Conservation (phyloP, 2,113 vertebrate genomes). For the Alethe diademata region DNA sequence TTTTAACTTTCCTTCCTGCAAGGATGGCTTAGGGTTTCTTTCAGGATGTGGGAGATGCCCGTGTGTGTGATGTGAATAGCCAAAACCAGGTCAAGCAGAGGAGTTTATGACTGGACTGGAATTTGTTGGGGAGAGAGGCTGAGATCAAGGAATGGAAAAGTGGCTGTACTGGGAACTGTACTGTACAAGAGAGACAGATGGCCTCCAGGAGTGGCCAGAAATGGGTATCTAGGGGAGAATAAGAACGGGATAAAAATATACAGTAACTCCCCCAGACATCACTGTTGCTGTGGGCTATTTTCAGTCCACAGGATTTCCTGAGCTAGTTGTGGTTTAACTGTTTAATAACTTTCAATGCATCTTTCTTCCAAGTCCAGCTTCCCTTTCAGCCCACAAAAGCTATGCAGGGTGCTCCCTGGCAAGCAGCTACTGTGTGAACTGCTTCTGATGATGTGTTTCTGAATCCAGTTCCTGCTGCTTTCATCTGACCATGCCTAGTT, state of each 20-base stretch:
- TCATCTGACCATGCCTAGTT: not conserved
- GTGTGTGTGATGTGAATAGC: not conserved
- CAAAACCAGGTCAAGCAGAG: not conserved
- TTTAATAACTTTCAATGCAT: not conserved
- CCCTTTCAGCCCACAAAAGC: not conserved
- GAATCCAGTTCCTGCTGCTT: not conserved
- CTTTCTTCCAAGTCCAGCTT: not conserved
- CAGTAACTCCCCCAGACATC: not conserved
- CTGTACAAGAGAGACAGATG: not conserved
- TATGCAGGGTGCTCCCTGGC: not conserved
- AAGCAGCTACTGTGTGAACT: not conserved
- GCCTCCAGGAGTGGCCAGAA: not conserved
- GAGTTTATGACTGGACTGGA: not conserved
- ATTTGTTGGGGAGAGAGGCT: not conserved
- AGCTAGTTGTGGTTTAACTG: constrained; percentile 22
- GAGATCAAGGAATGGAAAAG: not conserved
- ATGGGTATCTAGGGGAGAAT: not conserved
- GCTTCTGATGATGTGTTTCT: not conserved
- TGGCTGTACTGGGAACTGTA: not conserved
- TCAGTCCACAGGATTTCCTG: constrained; percentile 32
- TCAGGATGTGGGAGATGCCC: not conserved
- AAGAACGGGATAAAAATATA: not conserved
- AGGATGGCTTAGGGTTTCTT: not conserved
- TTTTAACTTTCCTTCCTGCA: not conserved
- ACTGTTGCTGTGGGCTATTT: constrained; percentile 22